These are phyloP conservation scores for Orestias chungarensis DNA, from an alignment of 2,797 vertebrate genomes.

Conservation along the genomic window DNA sequence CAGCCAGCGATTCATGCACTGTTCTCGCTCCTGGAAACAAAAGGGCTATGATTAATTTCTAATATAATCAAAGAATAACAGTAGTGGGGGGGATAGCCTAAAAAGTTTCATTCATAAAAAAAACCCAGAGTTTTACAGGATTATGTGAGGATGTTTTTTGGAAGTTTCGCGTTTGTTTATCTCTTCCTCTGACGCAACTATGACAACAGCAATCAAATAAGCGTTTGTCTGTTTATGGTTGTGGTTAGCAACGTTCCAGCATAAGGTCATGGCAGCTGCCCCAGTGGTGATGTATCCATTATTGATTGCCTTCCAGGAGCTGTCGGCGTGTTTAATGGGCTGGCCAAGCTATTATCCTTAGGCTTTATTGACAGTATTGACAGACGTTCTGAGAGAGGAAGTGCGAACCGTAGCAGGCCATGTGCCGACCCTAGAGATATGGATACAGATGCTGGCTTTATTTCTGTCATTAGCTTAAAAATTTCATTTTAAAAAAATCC, in stretches of 20 bases:
- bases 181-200: neutral
- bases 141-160: neutral
- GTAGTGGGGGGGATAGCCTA: neutral
- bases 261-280: conserved; percentile 68
- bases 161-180: conserved; percentile 11
- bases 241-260: conserved; percentile 45
- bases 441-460: conserved; percentile 45
- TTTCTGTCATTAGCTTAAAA: conserved; percentile 1
- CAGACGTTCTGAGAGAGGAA: conserved; percentile 69
- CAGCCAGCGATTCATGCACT: conserved; percentile 10
- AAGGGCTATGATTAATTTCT: conserved; percentile 15
- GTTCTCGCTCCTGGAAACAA: conserved; percentile 21
- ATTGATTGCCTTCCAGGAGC: conserved; percentile 74
- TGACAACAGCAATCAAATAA: conserved; percentile 35
- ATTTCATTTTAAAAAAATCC: conserved; percentile 1
- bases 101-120: conserved; percentile 1
- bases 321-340: conserved; percentile 76
- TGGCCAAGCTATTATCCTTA: conserved; percentile 74
- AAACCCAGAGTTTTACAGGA: neutral
- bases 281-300: conserved; percentile 71
- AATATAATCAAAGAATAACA: conserved; percentile 28
- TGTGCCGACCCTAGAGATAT: conserved; percentile 59
- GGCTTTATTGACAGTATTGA: conserved; percentile 79
- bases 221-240: conserved; percentile 52
- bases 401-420: conserved; percentile 67